Evolutionary conservation across 2,888 invertebrate species (phyloP), one percentile per base, ranked within the genome.

Genomic region (Drosophila histrio): DNA sequence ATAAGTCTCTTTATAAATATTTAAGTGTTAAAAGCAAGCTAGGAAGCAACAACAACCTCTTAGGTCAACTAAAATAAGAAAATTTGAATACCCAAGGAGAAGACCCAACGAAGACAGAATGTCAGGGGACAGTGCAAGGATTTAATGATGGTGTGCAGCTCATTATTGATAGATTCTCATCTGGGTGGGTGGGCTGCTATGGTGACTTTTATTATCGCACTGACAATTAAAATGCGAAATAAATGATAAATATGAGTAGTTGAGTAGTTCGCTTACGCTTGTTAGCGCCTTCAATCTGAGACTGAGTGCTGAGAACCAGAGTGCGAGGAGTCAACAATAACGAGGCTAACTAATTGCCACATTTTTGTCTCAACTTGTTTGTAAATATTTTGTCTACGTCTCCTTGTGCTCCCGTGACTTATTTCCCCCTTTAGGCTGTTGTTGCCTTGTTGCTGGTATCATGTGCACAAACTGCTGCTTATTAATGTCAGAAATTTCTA

Each of bases 401-500:
- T 9, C 9, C 53, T 21, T n/a, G 13, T 8, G 19, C n/a, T 19
- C 17, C 24, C 8, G 22, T 22, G 22, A 5, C 8, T n/a, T 11
- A 4, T 17, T 7, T 15, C 41, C n/a, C 49, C n/a, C 28, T 30
- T 53, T 13, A 49, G 47, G 7, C 44, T 53, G 39, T 32, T 41
- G 30, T 28, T 22, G 21, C 44, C 26, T 24, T 11, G 39, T 24
- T 56, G 43, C 30, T 49, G 58, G 74, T 82, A 85, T 82, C 82
- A 77, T 82, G 79, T 85, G 79, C 82, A 85, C 74, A 76, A 82
- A 85, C 77, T 82, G 85, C 82, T 79, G 77, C 85, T 82, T 82
- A 82, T 82, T 82, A 82, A 82, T 82, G 85, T 82, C 82, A 72
- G 77, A 82, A 85, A 82, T 82, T 82, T 82, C 79, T 75, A 82